These are phyloP conservation scores for Erynnis tages DNA, from an alignment of 2,888 invertebrate species.

Conservation along the genomic window DNA sequence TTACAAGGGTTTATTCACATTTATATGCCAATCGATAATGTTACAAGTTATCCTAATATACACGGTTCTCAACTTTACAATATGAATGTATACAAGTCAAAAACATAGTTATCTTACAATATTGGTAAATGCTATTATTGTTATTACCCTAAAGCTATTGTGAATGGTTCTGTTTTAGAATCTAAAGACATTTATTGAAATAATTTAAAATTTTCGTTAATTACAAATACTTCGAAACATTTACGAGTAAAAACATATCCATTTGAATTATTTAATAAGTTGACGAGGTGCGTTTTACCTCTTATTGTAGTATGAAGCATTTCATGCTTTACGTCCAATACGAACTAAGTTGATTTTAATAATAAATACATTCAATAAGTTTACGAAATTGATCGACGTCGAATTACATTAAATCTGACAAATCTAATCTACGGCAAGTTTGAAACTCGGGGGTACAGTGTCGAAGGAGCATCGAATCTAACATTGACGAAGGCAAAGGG, in stretches of 20 bases:
- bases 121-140: conserved; percentile 75
- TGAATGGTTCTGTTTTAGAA: conserved; percentile 71
- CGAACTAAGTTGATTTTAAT: conserved; percentile 68
- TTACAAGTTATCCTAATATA: conserved; percentile 75
- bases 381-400: conserved; percentile 67
- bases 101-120: conserved; percentile 78
- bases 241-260: conserved; percentile 30
- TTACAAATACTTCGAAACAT: conserved; percentile 44
- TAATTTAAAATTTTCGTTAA: conserved; percentile 52
- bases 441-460: conserved; percentile 67
- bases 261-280: conserved; percentile 32
- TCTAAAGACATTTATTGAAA: conserved; percentile 57
- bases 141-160: conserved; percentile 75
- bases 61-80: conserved; percentile 72
- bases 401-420: conserved; percentile 70
- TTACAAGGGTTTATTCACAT: conserved; percentile 78
- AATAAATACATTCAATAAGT: conserved; percentile 64
- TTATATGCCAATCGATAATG: conserved; percentile 71
- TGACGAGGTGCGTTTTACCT: conserved; percentile 59
- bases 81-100: conserved; percentile 80
- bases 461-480: conserved; percentile 71
- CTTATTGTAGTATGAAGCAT: conserved; percentile 68
- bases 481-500: conserved; percentile 71
- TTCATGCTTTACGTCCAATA: conserved; percentile 66
- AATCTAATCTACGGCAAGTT: conserved; percentile 70